Evolutionary conservation across 2,888 invertebrate species (phyloP).

Genomic region (Coleophora flavipennella): DNA sequence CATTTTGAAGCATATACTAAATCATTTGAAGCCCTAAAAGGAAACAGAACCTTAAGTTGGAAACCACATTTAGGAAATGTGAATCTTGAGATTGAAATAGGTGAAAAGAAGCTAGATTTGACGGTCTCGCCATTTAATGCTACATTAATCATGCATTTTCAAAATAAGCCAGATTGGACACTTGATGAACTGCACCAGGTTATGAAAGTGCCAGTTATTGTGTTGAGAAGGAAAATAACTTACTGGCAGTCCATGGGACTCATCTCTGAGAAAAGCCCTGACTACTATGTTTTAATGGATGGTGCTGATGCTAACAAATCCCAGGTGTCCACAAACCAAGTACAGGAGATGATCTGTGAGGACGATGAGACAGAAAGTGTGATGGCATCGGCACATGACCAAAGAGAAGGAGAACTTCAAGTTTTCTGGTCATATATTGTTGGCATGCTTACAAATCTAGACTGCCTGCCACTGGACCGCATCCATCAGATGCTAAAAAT

Average conservation of each 20-base stretch:
- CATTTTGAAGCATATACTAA: slow-evolving; percentile 90
- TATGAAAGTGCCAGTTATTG: slow-evolving; percentile 90
- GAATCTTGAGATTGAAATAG: slow-evolving; percentile 90
- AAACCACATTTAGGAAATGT: slow-evolving; percentile 94
- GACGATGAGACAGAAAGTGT: slow-evolving; percentile 95
- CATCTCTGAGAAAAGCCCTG: slow-evolving; percentile 81
- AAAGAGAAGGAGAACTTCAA: slow-evolving; percentile 94
- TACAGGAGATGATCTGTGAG: slow-evolving; percentile 80
- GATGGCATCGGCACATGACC: slow-evolving; percentile 95
- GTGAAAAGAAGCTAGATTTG: slow-evolving; percentile 83
- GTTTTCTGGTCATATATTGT: slow-evolving; percentile 97
- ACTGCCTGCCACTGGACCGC: slow-evolving; percentile 90
- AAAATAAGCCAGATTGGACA: slow-evolving; percentile 88
- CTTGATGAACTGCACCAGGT: slow-evolving; percentile 87
- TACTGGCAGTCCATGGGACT: slow-evolving; percentile 97
- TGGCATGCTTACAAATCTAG: slow-evolving; percentile 96
- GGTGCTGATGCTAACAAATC: slow-evolving; percentile 67
- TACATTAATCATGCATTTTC: slow-evolving; percentile 93
- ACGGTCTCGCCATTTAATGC: slow-evolving; percentile 95
- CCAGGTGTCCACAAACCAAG: slow-evolving; percentile 67
- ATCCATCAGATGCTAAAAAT: slow-evolving; percentile 97
- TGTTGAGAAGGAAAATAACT: slow-evolving; percentile 87
- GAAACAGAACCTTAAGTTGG: slow-evolving; percentile 94
- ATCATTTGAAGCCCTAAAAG: slow-evolving; percentile 91
- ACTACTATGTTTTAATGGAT: slow-evolving; percentile 82